Evolutionary conservation across 2,797 vertebrate genomes (phyloP).

Genomic region (Onychomys leucogaster): DNA sequence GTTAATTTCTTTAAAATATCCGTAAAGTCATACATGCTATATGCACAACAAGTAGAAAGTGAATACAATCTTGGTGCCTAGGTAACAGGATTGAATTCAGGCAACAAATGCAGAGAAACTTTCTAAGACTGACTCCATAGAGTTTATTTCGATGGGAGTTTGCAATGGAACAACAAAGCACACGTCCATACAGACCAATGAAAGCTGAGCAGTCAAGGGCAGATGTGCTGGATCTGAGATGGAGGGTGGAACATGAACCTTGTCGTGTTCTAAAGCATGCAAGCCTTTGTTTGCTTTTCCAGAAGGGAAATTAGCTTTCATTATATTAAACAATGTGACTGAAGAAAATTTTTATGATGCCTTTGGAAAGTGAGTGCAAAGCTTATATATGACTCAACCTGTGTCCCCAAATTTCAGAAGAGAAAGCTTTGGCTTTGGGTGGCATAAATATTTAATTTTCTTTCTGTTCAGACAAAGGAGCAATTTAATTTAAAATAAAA

Average conservation of each 20-base stretch:
- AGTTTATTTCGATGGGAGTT: conserved; percentile 8
- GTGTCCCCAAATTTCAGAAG: conserved; percentile 26
- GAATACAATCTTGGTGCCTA: neutral
- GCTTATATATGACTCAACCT: neutral
- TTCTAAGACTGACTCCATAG: neutral
- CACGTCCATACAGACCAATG: conserved; percentile 14
- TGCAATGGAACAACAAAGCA: neutral
- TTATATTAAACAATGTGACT: neutral
- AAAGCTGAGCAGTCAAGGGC: neutral
- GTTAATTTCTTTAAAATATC: neutral
- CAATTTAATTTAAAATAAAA: neutral
- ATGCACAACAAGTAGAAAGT: neutral
- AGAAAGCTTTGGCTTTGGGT: conserved; percentile 27
- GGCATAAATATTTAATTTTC: conserved; percentile 57
- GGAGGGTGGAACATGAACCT: neutral
- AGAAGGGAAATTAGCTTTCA: conserved; percentile 45
- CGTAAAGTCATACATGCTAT: neutral
- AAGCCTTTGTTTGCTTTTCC: neutral
- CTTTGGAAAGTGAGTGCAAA: neutral
- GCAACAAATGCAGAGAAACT: neutral
- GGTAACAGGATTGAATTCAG: neutral
- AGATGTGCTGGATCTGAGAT: neutral
- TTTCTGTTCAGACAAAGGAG: conserved; percentile 27
- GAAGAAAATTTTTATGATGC: neutral
- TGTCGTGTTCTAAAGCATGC: neutral